Evolutionary conservation across 1,140 invertebrate species (phyloP).

Genomic region (Anastrepha ludens): DNA sequence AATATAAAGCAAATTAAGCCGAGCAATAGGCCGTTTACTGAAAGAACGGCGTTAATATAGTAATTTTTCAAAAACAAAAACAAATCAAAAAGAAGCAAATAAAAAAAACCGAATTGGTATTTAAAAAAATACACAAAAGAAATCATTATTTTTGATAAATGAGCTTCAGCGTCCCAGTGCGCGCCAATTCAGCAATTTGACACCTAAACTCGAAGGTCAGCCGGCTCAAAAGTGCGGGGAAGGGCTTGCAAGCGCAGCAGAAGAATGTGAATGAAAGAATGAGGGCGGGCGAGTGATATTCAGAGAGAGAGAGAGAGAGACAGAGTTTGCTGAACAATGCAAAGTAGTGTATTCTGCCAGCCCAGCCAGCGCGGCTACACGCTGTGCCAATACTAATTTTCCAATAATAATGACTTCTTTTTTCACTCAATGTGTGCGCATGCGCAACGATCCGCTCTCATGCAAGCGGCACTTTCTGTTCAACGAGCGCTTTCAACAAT

Average conservation of each 20-base stretch:
- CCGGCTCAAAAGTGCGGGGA: neutral
- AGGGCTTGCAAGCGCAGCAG: neutral
- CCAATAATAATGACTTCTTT: constrained; percentile 52
- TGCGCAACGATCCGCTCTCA: neutral
- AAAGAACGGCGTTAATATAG: constrained; percentile 16
- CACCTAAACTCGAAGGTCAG: neutral
- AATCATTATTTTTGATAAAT: constrained; percentile 47
- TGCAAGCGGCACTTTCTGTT: no score
- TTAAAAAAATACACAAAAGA: neutral
- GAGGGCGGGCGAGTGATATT: no score
- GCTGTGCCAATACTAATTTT: constrained; percentile 33
- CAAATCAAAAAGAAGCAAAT: no score
- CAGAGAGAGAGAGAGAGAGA: no score
- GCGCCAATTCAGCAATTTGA: constrained; percentile 16
- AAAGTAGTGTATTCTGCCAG: neutral
- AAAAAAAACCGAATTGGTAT: no score
- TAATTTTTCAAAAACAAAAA: neutral
- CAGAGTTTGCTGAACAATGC: no score
- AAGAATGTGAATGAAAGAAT: neutral
- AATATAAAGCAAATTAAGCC: neutral
- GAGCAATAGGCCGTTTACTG: neutral
- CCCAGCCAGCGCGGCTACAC: neutral
- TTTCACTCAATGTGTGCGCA: neutral
- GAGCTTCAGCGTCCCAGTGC: neutral
- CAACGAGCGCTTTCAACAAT: constrained; percentile 22